phyloP scores from a whole-genome alignment of 2,888 invertebrate genomes.

The Chrysomela aeneicollis region DNA sequence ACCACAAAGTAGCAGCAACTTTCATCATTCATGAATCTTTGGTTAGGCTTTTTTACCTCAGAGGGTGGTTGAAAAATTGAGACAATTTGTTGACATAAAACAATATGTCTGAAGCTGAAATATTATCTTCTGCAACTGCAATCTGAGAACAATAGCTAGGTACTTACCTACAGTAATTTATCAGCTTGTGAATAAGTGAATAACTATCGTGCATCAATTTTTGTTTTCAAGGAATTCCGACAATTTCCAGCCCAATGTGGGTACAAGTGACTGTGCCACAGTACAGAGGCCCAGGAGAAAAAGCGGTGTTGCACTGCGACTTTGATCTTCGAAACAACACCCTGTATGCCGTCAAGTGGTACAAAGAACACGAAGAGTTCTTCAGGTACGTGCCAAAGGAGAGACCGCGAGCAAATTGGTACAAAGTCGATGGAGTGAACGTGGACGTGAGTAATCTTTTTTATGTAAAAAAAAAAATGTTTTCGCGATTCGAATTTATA shows the following conservation, averaged over 20 bases:
- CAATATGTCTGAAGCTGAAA: no score
- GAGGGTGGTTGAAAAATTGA: no score
- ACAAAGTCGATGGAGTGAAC: constrained; percentile 72
- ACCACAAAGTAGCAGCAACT: no score
- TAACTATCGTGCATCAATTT: not conserved
- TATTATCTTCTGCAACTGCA: no score
- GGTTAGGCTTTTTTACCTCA: no score
- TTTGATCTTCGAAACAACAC: constrained; percentile 65
- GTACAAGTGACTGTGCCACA: constrained; percentile 59
- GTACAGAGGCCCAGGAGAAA: constrained; percentile 58
- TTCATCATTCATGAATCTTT: no score
- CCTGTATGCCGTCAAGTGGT: constrained; percentile 84
- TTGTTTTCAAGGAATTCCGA: not conserved
- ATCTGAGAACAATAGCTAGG: no score
- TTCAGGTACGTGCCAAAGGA: constrained; percentile 80
- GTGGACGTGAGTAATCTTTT: constrained; percentile 69
- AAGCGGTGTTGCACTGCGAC: constrained; percentile 58
- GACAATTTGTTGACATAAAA: no score
- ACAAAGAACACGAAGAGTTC: constrained; percentile 85
- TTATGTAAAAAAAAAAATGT: not conserved
- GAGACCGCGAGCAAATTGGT: constrained; percentile 74
- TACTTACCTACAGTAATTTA: no score
- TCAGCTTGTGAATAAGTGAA: no score
- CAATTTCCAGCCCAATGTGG: constrained; percentile 49
- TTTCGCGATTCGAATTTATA: no score